Conservation (phyloP, 2,797 vertebrate genomes). For the Odontamblyopus lacepedii region DNA sequence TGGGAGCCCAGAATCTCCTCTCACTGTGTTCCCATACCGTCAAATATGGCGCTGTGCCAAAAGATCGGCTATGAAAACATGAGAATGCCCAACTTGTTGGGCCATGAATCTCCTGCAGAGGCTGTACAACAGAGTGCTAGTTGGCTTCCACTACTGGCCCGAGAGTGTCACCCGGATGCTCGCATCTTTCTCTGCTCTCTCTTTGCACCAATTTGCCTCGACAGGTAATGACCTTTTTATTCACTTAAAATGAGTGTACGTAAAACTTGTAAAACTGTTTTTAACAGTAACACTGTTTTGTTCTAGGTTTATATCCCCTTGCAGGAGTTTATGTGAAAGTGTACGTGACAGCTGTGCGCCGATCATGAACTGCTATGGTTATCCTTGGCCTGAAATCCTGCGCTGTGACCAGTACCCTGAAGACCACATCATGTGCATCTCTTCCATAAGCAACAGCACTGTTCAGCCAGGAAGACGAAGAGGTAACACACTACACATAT, state of each 20-base stretch:
- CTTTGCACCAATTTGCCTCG: slow-evolving; percentile 86
- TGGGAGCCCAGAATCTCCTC: slow-evolving; percentile 79
- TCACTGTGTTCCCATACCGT: slow-evolving; percentile 77
- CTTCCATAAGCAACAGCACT: slow-evolving; percentile 77
- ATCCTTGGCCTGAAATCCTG: slow-evolving; percentile 86
- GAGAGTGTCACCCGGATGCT: slow-evolving; percentile 84
- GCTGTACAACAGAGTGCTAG: slow-evolving; percentile 85
- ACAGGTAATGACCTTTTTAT: slow-evolving; percentile 76
- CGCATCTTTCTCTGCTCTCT: slow-evolving; percentile 88
- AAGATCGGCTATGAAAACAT: slow-evolving; percentile 84
- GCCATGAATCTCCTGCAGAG: slow-evolving; percentile 82
- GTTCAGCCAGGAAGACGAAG: slow-evolving; percentile 52
- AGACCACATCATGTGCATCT: slow-evolving; percentile 84
- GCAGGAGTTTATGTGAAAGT: slow-evolving; percentile 83
- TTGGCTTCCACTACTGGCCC: slow-evolving; percentile 85
- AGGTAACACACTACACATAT: slow-evolving; percentile 63
- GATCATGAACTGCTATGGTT: slow-evolving; percentile 85
- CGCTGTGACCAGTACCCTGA: slow-evolving; percentile 82
- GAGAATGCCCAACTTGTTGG: slow-evolving; percentile 86
- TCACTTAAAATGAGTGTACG: slow-evolving; percentile 23
- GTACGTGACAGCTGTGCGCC: slow-evolving; percentile 85
- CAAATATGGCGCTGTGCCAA: slow-evolving; percentile 82
- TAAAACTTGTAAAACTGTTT: not conserved
- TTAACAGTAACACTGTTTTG: slow-evolving; percentile 25
- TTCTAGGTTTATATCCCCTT: slow-evolving; percentile 82